These are phyloP conservation scores for Drosophila nigromelanica DNA, from an alignment of 1,140 invertebrate genomes.

Conservation along the genomic window DNA sequence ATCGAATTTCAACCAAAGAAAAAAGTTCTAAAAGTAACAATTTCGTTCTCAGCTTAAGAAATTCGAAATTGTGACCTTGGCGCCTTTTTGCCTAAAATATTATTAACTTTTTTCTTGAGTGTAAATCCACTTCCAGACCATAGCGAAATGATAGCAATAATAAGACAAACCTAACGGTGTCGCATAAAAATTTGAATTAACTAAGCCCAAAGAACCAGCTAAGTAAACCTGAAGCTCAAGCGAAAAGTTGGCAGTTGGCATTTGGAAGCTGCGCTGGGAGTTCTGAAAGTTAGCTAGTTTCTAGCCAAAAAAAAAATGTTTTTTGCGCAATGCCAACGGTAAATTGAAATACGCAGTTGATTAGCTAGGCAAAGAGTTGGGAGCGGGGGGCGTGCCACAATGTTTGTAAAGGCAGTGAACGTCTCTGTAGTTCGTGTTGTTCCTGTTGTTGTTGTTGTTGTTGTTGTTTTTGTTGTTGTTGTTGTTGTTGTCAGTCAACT, in stretches of 20 bases:
- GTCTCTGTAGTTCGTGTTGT: slow-evolving; percentile 5
- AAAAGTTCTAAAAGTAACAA: too few species aligned
- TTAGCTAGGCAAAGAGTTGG: slow-evolving; percentile 53
- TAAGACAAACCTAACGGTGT: slow-evolving; percentile 55
- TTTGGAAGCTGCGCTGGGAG: slow-evolving; percentile 11
- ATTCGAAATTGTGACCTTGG: too few species aligned
- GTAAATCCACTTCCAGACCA: neutral
- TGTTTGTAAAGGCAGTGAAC: slow-evolving; percentile 17
- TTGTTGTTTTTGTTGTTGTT: slow-evolving; percentile 27
- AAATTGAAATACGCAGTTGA: slow-evolving; percentile 77
- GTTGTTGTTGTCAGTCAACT: slow-evolving; percentile 60
- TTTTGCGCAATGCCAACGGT: slow-evolving; percentile 57
- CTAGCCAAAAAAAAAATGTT: slow-evolving; percentile 18
- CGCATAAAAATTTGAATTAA: slow-evolving; percentile 62
- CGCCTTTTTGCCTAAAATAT: too few species aligned
- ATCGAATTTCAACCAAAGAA: too few species aligned
- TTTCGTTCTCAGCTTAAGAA: too few species aligned
- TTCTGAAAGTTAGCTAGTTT: slow-evolving; percentile 15
- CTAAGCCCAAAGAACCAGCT: slow-evolving; percentile 4
- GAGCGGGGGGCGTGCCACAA: neutral
- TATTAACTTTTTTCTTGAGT: too few species aligned
- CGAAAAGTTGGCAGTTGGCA: neutral
- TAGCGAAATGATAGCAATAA: slow-evolving; percentile 39
- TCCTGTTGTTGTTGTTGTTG: slow-evolving; percentile 50
- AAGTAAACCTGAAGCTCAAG: neutral